Conservation (phyloP, 2,113 vertebrate genomes). For the Alosa alosa region DNA sequence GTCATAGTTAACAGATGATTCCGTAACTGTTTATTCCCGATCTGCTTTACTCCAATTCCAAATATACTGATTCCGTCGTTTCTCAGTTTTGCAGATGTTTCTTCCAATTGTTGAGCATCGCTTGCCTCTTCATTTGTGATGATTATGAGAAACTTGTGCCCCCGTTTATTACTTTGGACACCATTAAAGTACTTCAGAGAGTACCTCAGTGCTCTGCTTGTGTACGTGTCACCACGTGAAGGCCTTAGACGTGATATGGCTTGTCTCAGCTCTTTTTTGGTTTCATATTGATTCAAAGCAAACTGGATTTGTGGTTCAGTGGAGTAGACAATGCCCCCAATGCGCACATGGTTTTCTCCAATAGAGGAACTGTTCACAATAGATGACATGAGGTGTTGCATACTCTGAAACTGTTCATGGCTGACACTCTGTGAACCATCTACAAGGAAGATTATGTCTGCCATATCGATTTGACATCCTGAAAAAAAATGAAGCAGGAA, state of each 20-base stretch:
- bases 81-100: constrained; percentile 49
- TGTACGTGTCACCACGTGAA: constrained; percentile 56
- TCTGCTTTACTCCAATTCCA: constrained; percentile 68
- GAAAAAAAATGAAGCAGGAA: neutral
- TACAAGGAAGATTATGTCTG: constrained; percentile 80
- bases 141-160: constrained; percentile 72
- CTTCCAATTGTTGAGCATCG: constrained; percentile 46
- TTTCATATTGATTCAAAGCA: constrained; percentile 55
- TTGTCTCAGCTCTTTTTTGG: constrained; percentile 54
- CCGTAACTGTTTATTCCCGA: constrained; percentile 40
- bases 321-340: constrained; percentile 71
- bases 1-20: constrained; percentile 69
- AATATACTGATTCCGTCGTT: constrained; percentile 58
- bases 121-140: constrained; percentile 74
- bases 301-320: constrained; percentile 50
- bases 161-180: constrained; percentile 47
- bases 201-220: constrained; percentile 66
- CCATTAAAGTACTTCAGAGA: constrained; percentile 66
- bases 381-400: constrained; percentile 69
- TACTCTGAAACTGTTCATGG: constrained; percentile 57
- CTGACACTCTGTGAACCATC: constrained; percentile 67
- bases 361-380: constrained; percentile 71
- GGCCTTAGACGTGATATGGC: constrained; percentile 57
- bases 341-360: constrained; percentile 63
- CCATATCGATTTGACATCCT: constrained; percentile 48